Evolutionary conservation across 2,113 vertebrate species (phyloP).

Genomic region (Plectropomus leopardus): DNA sequence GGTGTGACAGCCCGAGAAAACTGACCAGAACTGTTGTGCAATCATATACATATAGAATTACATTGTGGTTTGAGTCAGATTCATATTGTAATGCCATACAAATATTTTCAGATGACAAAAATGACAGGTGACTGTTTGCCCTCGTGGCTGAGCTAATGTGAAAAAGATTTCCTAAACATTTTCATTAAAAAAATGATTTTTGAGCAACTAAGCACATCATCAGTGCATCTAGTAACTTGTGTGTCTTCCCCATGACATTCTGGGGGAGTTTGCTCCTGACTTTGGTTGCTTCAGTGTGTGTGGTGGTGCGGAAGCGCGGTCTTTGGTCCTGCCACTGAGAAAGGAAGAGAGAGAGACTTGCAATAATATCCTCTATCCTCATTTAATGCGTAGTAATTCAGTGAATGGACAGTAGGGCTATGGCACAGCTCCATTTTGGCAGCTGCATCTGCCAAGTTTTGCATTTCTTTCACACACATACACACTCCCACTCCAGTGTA

Average conservation of each 20-base stretch:
- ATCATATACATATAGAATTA: constrained; percentile 75
- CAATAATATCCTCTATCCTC: constrained; percentile 67
- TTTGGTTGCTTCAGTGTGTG: constrained; percentile 34
- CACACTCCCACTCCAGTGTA: constrained; percentile 9
- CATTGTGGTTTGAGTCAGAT: constrained; percentile 73
- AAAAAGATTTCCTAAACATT: neutral
- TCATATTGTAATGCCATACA: constrained; percentile 70
- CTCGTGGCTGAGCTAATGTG: neutral
- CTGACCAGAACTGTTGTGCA: constrained; percentile 77
- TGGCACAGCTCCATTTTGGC: constrained; percentile 66
- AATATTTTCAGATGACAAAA: constrained; percentile 68
- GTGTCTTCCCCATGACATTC: constrained; percentile 22
- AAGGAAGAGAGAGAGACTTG: constrained; percentile 59
- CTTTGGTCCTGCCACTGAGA: constrained; percentile 40
- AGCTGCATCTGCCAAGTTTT: constrained; percentile 6
- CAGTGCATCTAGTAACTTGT: constrained; percentile 17
- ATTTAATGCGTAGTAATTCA: constrained; percentile 66
- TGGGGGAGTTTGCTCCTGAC: constrained; percentile 14
- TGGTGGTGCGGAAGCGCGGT: constrained; percentile 27
- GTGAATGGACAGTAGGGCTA: constrained; percentile 49
- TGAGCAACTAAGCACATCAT: neutral
- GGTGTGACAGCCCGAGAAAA: constrained; percentile 66
- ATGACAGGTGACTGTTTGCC: constrained; percentile 68
- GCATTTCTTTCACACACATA: constrained; percentile 29
- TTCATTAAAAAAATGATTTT: neutral